Conservation (phyloP, 2,888 invertebrate species). For the Epinotia ramella region DNA sequence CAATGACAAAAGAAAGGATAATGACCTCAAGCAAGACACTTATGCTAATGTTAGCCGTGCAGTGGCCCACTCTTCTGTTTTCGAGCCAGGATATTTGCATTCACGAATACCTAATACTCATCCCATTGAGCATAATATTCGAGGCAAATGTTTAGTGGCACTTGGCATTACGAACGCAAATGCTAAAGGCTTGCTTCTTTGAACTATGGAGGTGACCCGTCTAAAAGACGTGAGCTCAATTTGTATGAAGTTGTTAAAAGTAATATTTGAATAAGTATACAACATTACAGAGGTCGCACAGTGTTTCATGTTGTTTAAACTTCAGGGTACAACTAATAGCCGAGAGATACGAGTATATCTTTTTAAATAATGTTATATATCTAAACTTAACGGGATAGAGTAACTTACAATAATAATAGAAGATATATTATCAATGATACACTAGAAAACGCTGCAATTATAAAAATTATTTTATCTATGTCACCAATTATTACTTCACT, state of each 20-base stretch:
- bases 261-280: slow-evolving; percentile 7
- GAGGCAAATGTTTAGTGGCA: slow-evolving; percentile 36
- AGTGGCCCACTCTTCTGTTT: slow-evolving; percentile 72
- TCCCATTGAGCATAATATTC: slow-evolving; percentile 39
- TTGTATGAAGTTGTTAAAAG: slow-evolving; percentile 20
- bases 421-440: too few relatives aligned
- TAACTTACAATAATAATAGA: neutral
- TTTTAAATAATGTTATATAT: neutral
- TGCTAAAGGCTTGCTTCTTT: slow-evolving; percentile 36
- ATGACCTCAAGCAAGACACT: slow-evolving; percentile 71
- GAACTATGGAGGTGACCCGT: slow-evolving; percentile 25
- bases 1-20: slow-evolving; percentile 64
- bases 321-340: neutral
- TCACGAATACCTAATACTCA: slow-evolving; percentile 40
- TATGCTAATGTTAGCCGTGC: slow-evolving; percentile 73
- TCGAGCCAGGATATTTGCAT: slow-evolving; percentile 56
- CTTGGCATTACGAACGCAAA: slow-evolving; percentile 32
- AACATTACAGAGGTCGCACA: neutral
- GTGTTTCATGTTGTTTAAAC: neutral
- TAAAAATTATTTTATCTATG: neutral
- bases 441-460: too few relatives aligned
- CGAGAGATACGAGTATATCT: too few relatives aligned
- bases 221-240: slow-evolving; percentile 33
- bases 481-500: neutral
- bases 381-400: neutral